Base-by-base conservation (phyloP, 2,888 invertebrate genomes). In the Ischnura elegans region DNA sequence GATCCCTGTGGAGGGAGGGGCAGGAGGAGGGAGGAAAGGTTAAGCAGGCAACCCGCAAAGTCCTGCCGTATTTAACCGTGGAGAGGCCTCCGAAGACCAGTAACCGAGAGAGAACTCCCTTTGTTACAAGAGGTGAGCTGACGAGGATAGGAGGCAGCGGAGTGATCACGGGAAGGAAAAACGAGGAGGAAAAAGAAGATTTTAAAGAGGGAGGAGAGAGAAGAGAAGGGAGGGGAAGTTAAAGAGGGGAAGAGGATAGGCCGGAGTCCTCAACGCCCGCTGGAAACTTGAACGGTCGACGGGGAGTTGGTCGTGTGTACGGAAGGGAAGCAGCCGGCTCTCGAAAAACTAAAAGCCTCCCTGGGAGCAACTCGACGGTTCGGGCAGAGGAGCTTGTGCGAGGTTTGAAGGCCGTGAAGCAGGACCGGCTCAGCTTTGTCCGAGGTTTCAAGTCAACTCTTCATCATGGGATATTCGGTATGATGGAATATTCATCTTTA, bases 61-160 rank as follows among this genome's bases (percentile, higher is more conserved):
- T 51, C 51, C 51, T 6, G 47, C 51, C 87, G 86, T 86, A 86
- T 86, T 86, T 86, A 86, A 45, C 86, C 19, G 86, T 25, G 86
- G 55, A n/a, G 55, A 61, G 61, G 90, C 55, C 90, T 90, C 61
- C 21, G n/a, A 66, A 90, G 61, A 55, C 29, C 61, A 90, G 90
- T 90, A 90, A 90, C 90, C 90, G n/a, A 90, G 90, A 61, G 90
- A 43, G 10, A 25, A 45, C 46, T 46, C n/a, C 86, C 43, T 86
- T 76, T 86, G 86, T 46, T 46, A n/a, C 43, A 43, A n/a, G 86
- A 21, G 87, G 66, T 61, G 90, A 42, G 87, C n/a, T 29, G 87
- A 47, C n/a, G 86, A 86, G n/a, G n/a, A n/a, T n/a, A n/a, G n/a
- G 46, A 86, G 86, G 86, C n/a, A n/a, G 86, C 86, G 86, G 29